These are phyloP conservation scores for Pocillopora damicornis DNA, from an alignment of 64 coral and sea anemone species.

Conservation along the genomic window DNA sequence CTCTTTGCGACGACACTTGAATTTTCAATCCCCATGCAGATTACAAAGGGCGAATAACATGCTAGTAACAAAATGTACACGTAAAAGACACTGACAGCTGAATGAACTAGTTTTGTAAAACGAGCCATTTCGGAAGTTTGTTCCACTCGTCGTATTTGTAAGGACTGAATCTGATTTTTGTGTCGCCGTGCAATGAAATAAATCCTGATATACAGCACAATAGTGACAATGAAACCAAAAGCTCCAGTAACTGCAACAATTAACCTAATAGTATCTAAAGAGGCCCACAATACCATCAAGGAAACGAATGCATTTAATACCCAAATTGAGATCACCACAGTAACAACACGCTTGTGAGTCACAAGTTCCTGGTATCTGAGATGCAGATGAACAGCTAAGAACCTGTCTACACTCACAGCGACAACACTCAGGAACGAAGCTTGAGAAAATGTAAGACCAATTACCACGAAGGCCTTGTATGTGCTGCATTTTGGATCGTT, in stretches of 20 bases:
- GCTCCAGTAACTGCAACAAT: background rate
- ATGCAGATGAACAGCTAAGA: conserved; percentile 13
- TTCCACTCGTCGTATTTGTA: background rate
- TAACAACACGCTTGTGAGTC: conserved; percentile 5
- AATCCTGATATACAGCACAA: background rate
- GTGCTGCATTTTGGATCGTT: background rate
- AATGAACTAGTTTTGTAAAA: background rate
- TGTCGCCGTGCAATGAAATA: background rate
- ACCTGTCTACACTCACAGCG: background rate
- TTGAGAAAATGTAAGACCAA: background rate
- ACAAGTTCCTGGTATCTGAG: background rate
- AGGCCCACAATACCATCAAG: background rate
- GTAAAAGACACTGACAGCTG: background rate
- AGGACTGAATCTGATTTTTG: background rate
- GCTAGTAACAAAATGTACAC: background rate
- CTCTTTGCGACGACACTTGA: background rate
- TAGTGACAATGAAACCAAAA: background rate
- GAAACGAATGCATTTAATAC: background rate
- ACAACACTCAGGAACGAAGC: conserved; percentile 1
- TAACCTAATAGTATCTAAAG: background rate
- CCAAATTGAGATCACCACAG: background rate
- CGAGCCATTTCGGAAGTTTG: background rate
- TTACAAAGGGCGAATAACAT: background rate
- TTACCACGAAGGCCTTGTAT: background rate
- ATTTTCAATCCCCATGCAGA: background rate